Evolutionary conservation across 2,888 invertebrate species (phyloP), one percentile per base, ranked within the genome.

Genomic region (Eledone cirrhosa): DNA sequence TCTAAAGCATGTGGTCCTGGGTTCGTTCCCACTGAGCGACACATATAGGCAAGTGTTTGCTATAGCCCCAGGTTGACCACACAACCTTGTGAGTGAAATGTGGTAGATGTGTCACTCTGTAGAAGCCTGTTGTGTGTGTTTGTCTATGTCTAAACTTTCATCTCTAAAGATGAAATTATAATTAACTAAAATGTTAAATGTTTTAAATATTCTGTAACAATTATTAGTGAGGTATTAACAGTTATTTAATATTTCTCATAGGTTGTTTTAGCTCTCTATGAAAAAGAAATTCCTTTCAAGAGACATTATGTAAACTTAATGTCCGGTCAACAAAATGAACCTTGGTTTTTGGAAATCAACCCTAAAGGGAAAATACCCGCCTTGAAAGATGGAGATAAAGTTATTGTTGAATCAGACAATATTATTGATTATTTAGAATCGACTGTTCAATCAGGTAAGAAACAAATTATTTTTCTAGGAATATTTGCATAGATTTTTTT

Each of bases 291-390:
- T 27, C 67, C 80, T 31, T 87, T 88, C 80, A 87, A 85, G 69
- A 84, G 84, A 31, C 84, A 85, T 33, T 81, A 87, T 59, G 87
- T 88, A 75, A 87, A 87, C 80, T 79, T 88, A 78, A 86, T 87
- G 77, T 85, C 86, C 78, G 86, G 86, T 8, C 87, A 88, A 80
- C 88, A 88, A 80, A 87, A 87, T 84, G 87, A 87, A 69, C 87
- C 88, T 1, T 88, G 88, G 88, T 88, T 87, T 80, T 83, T 88
- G n/a, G 84, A 82, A 76, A 81, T 87, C 74, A 87, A 88, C 76
- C 88, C 88, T 76, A 85, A 87, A 53, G 88, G 87, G 22, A 87
- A 88, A 82, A 85, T 87, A 8, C 88, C 88, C 19, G 86, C 87
- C 1, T 81, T 88, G 59, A 84, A 84, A 78, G 84, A 86, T 82